Conservation (phyloP, 1,140 invertebrate genomes). For the Trichomalopsis sarcophagae region DNA sequence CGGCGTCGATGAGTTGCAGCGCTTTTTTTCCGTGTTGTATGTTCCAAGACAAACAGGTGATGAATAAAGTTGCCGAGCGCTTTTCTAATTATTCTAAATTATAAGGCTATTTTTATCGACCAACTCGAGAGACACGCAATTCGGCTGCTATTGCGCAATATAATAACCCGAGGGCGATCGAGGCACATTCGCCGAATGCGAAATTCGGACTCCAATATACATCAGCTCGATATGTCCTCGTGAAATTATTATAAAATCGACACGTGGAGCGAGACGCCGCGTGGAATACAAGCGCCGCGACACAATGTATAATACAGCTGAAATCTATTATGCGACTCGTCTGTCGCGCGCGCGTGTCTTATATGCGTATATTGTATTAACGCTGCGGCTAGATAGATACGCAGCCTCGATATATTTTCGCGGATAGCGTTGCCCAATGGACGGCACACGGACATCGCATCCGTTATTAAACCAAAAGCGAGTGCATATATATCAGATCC, state of each 20-base stretch:
- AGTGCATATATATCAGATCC: constrained; percentile 5
- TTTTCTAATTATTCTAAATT: too few species aligned
- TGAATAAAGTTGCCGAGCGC: too few species aligned
- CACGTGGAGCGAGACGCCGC: constrained; percentile 38
- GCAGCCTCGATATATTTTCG: not conserved
- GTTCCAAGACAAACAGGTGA: too few species aligned
- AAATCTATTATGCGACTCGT: constrained; percentile 48
- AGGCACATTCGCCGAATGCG: constrained; percentile 44
- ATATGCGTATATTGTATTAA: too few species aligned
- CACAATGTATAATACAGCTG: not conserved
- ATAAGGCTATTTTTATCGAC: too few species aligned
- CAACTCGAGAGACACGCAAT: too few species aligned
- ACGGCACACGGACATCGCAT: not conserved
- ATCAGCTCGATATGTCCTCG: constrained; percentile 8
- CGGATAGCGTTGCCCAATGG: not conserved
- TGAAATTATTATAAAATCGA: constrained; percentile 41
- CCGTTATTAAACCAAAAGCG: not conserved
- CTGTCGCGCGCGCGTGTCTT: too few species aligned
- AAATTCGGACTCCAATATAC: constrained; percentile 22
- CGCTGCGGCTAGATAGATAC: too few species aligned
- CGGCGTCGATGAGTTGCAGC: too few species aligned
- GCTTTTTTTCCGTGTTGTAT: too few species aligned
- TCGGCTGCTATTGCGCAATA: not conserved
- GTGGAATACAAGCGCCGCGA: constrained; percentile 52
- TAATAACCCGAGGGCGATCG: constrained; percentile 20